Base-by-base conservation (phyloP, 2,113 vertebrate species). In the Lota lota region DNA sequence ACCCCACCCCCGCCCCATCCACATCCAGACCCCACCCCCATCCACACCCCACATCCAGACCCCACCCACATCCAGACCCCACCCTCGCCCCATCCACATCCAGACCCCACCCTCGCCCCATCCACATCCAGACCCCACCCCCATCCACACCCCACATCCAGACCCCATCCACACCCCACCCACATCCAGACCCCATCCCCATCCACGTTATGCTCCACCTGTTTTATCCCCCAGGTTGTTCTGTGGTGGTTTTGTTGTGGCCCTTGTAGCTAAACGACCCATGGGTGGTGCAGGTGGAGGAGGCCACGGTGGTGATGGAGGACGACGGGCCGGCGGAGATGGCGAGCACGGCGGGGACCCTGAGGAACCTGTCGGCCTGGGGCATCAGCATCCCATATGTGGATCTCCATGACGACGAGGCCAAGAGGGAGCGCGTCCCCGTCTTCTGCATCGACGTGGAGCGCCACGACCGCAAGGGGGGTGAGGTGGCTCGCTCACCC, bases 401-500 rank as follows among this genome's bases (percentile, higher is more conserved):
- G 63, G 95, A 97, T 83, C 90, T 94, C 57, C 94, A 87, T 80
- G 94, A 96, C 0, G 96, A 98, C 66, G 90, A 94, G 2, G 86
- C 74, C 2, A 96, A 94, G 87, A 95, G 92, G 79, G 97, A 99
- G 83, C 93, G 90, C 81, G 87, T 95, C 76, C 97, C 95, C 12
- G 95, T 97, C 5, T 99, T 96, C 92, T 96, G 93, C 90, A 98
- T 99, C 84, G 94, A 97, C 21, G 97, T 98, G 71, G 94, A 96
- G 73, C 94, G 97, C 64, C 92, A 95, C 18, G 97, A 99, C 82
- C 87, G 94, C 75, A 91, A 86, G 82, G 88, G 93, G 59, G 93
- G 97, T 96, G 88, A 70, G 85, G 22, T n/a, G 16, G 17, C 1
- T 20, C 18, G 15, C 22, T 19, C 40, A 47, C 40, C 8, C 40